Evolutionary conservation across 2,113 vertebrate genomes (phyloP), one percentile per base, ranked within the genome.

Genomic region (Periophthalmus modestus): DNA sequence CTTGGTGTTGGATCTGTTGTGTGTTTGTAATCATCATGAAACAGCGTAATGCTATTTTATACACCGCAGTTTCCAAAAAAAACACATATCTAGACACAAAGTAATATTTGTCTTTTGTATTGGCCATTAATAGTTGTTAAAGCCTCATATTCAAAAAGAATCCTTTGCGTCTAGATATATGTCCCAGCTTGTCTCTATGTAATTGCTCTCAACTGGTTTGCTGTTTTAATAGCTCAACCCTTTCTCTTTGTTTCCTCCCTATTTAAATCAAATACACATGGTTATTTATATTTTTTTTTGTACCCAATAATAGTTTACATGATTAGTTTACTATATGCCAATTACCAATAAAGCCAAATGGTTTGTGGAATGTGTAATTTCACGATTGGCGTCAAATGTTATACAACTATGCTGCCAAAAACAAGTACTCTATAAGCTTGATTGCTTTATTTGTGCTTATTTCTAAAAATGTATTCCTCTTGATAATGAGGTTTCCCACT

Each of bases 1-100:
- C 82, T 80, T 77, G 80, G 84, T 83, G 78, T 75, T 82, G 54
- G 47, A 77, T 88, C 74, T 52, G 59, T 73, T 85, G 57, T 80
- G 47, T 81, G 69, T 83, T 71, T 85, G 72, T 85, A 71, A 78
- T 71, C 73, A 76, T 21, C 15, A 73, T 71, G 71, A 82, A 80
- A 80, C 34, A 77, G 84, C 71, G 76, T 50, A 73, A 71, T 55
- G 72, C 80, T 74, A 48, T 58, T 67, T 58, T 36, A 69, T 62
- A 18, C 50, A n/a, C 46, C 68, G 68, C 12, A 50, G 36, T 70
- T 43, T 7, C 2, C 18, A 24, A 11, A 67, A n/a, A n/a, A 24
- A 66, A 28, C 57, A 36, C 14, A 72, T n/a, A 71, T 72, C 21
- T 52, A 59, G 5, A n/a, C 18, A 57, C 14, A 69, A n/a, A 67